Evolutionary conservation across 2,113 vertebrate genomes (phyloP).

Genomic region (Acrocephalus kingi): DNA sequence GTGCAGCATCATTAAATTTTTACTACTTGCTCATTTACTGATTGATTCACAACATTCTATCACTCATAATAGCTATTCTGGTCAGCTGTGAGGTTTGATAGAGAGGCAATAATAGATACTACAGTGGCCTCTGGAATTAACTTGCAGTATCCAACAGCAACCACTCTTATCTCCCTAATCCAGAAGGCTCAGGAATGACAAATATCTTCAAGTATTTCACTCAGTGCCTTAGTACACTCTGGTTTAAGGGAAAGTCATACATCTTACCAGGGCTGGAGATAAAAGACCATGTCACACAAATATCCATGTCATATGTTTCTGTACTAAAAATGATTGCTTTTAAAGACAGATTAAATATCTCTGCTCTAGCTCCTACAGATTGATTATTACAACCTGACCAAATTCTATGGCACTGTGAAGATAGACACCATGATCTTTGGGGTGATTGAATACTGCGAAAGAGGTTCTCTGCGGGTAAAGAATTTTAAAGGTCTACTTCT

Average conservation of each 20-base stretch:
- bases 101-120: neutral
- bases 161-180: neutral
- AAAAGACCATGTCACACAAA: neutral
- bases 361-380: conserved; percentile 84
- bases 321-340: neutral
- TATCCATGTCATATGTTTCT: neutral
- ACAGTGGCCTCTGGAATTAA: neutral
- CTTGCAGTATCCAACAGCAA: neutral
- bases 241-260: neutral
- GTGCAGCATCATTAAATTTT: neutral
- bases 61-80: conserved; percentile 4
- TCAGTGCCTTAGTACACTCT: neutral
- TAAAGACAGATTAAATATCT: neutral
- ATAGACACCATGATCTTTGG: conserved; percentile 88
- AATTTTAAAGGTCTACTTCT: conserved; percentile 13
- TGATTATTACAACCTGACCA: conserved; percentile 98
- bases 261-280: neutral
- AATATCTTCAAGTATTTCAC: neutral
- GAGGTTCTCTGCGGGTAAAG: conserved; percentile 93
- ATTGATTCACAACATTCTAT: conserved; percentile 6
- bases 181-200: neutral
- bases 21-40: conserved; percentile 9
- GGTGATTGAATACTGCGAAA: conserved; percentile 92
- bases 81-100: neutral
- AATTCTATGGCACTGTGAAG: conserved; percentile 97